Base-by-base conservation (phyloP, 2,797 vertebrate genomes). In the Myiotriccus ornatus region DNA sequence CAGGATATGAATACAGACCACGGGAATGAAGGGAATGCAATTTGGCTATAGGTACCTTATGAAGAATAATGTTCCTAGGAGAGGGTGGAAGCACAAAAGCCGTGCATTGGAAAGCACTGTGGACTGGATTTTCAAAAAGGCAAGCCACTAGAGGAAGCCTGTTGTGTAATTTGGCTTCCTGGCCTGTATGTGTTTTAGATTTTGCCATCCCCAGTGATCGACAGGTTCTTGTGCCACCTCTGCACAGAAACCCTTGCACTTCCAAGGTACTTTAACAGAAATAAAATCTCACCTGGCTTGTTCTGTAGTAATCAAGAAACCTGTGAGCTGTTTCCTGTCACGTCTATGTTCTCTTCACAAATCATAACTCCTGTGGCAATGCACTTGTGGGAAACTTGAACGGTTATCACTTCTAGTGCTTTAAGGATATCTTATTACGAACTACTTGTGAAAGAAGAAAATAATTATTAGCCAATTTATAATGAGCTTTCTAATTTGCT, bases 371-470 rank as follows among this genome's bases (percentile, higher is more conserved):
- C 30, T 82, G 21, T 73, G 82, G 28, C 63, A 79, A 43, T 34
- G 32, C 39, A 60, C 47, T 89, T 90, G 44, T 59, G 37, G 39
- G 56, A 89, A 53, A 34, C n/a, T 84, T 81, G 55, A 94, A 55
- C 35, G 16, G 52, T 63, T 86, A 68, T 57, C 9, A 37, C 80
- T 93, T 78, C 34, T 63, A 50, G 28, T 70, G 62, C 41, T 91
- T 83, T 53, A 49, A 83, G 68, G 25, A 13, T 39, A 49, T 57
- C 44, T 78, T 68, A 39, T 25, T 57, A 49, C 62, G 24, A 60
- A 49, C 9, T 44, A 23, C 35, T 77, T 94, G 68, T 85, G 46
- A 91, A 94, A 84, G 75, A 87, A 83, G 30, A 90, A 93, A 96
- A 83, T 65, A 84, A 84, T 47, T 84, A 71, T 91, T 87, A 92